Percentiles rank a stretch among this genome's conserved stretches.
Evolutionary conservation across 1,140 invertebrate species (phyloP).

Genomic region (Drosophila cardini): DNA sequence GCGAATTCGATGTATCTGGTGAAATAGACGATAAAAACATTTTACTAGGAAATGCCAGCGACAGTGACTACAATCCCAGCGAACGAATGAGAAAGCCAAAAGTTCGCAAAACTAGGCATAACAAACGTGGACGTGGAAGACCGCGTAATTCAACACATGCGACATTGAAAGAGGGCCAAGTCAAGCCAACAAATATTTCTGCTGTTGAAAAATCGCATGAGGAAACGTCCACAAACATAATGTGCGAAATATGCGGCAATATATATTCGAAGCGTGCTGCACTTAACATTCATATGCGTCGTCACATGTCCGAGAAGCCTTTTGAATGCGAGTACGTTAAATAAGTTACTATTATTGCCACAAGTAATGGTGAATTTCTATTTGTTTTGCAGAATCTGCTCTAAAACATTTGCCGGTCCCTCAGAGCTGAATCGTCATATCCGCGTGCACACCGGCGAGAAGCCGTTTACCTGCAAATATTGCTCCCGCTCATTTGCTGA

Average conservation of each 20-base stretch:
- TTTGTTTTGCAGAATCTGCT: constrained; percentile 64
- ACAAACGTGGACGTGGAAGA: constrained; percentile 61
- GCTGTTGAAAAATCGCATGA: constrained; percentile 45
- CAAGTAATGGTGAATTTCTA: background rate
- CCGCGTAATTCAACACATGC: constrained; percentile 46
- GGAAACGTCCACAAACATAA: constrained; percentile 69
- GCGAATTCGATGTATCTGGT: constrained; percentile 40
- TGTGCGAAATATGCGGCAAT: constrained; percentile 81
- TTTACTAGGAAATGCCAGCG: constrained; percentile 50
- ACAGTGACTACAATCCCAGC: constrained; percentile 67
- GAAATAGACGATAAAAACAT: constrained; percentile 59
- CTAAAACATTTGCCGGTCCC: constrained; percentile 76
- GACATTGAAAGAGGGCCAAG: constrained; percentile 19
- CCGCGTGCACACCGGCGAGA: constrained; percentile 78
- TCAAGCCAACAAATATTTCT: constrained; percentile 13
- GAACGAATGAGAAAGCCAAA: constrained; percentile 55
- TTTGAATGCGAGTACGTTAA: constrained; percentile 78
- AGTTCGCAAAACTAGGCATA: constrained; percentile 44
- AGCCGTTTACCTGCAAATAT: constrained; percentile 89
- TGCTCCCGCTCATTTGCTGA: constrained; percentile 90
- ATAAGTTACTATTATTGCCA: background rate
- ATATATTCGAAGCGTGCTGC: constrained; percentile 76
- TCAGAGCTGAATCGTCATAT: constrained; percentile 79
- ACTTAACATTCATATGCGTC: constrained; percentile 80
- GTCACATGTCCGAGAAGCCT: constrained; percentile 77